phyloP scores from a whole-genome alignment of 2,888 invertebrate genomes.

The Idaea straminata region DNA sequence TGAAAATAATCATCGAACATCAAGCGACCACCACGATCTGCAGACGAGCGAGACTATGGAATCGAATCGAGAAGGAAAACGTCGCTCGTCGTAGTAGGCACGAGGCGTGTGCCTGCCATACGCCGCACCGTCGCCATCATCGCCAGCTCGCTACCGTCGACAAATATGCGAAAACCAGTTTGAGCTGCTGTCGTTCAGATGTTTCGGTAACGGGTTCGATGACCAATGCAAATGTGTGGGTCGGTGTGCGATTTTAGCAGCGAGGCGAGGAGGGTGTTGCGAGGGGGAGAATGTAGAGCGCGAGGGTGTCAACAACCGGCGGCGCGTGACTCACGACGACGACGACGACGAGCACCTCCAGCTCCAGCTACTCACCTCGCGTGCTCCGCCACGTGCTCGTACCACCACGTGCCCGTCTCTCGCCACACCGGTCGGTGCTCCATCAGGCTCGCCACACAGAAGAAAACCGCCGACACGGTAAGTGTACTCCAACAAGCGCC shows the following conservation, averaged over 20 bases:
- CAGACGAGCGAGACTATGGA: slow-evolving; percentile 36
- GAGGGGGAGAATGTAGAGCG: slow-evolving; percentile 43
- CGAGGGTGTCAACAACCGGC: slow-evolving; percentile 56
- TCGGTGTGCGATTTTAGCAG: slow-evolving; percentile 60
- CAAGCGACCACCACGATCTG: slow-evolving; percentile 29
- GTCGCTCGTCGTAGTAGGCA: slow-evolving; percentile 35
- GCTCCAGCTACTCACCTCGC: slow-evolving; percentile 39
- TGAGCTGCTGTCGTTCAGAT: slow-evolving; percentile 68
- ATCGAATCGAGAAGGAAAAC: slow-evolving; percentile 56
- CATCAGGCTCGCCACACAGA: slow-evolving; percentile 36
- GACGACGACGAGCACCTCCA: slow-evolving; percentile 25
- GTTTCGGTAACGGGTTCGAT: slow-evolving; percentile 71
- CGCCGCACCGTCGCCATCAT: slow-evolving; percentile 11
- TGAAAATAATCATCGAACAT: slow-evolving; percentile 39
- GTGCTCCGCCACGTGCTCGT: slow-evolving; percentile 45
- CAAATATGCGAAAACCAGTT: slow-evolving; percentile 74
- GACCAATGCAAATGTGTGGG: slow-evolving; percentile 68
- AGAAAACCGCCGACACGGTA: slow-evolving; percentile 88
- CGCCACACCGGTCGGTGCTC: slow-evolving; percentile 21
- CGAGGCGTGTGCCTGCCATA: not conserved
- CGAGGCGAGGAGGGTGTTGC: slow-evolving; percentile 54
- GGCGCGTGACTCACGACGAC: slow-evolving; percentile 65
- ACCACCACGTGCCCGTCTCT: slow-evolving; percentile 29
- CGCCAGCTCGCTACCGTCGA: slow-evolving; percentile 53
- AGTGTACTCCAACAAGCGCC: slow-evolving; percentile 99